A percentile compares a stretch with the other conserved stretches of the same genome.
Evolutionary conservation across 2,113 vertebrate genomes (phyloP).

Genomic region (Cinclus cinclus): DNA sequence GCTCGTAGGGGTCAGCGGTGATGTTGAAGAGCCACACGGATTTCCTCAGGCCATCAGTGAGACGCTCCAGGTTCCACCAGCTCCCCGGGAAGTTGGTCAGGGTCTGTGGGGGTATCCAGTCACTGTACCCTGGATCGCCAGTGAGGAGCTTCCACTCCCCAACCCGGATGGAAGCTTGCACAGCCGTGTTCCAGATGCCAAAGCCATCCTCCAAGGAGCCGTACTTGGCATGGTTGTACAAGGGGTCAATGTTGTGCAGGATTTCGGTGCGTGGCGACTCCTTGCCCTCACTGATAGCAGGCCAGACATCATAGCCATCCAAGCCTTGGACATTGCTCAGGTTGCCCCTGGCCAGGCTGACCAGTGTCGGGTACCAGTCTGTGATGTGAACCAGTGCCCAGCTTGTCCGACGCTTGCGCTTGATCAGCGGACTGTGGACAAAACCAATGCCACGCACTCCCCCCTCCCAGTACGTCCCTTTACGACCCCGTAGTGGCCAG

Average conservation of each 20-base stretch:
- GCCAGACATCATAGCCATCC: constrained; percentile 92
- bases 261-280: constrained; percentile 90
- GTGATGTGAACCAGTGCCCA: constrained; percentile 92
- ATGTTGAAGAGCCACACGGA: constrained; percentile 97
- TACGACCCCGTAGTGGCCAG: constrained; percentile 94
- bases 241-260: constrained; percentile 94
- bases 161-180: constrained; percentile 91
- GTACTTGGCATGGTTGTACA: constrained; percentile 87
- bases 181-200: constrained; percentile 91
- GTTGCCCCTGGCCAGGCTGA: constrained; percentile 87
- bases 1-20: constrained; percentile 89
- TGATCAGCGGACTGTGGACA: constrained; percentile 92
- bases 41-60: constrained; percentile 75
- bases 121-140: constrained; percentile 91
- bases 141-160: constrained; percentile 97
- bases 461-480: constrained; percentile 98
- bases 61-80: constrained; percentile 96
- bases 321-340: constrained; percentile 77
- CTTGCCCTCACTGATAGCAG: constrained; percentile 89
- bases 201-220: constrained; percentile 88
- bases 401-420: constrained; percentile 84
- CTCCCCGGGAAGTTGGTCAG: constrained; percentile 86
- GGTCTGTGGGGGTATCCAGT: constrained; percentile 93
- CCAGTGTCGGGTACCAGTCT: constrained; percentile 95
- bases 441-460: constrained; percentile 92